Evolutionary conservation across 2,113 vertebrate species (phyloP).

Genomic region (Chinchilla lanigera): DNA sequence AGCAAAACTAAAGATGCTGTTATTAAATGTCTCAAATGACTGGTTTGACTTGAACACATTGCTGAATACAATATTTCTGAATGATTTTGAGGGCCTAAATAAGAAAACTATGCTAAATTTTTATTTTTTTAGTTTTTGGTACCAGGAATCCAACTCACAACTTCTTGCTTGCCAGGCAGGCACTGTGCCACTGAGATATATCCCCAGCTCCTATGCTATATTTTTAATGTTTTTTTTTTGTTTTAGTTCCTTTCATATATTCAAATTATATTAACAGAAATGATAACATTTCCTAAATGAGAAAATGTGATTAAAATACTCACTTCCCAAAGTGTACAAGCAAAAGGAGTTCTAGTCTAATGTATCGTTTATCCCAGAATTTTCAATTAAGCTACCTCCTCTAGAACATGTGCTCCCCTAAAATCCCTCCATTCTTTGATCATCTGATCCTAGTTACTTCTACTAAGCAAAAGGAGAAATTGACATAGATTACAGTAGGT

Average conservation of each 20-base stretch:
- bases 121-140: not conserved
- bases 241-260: not conserved
- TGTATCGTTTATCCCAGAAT: not conserved
- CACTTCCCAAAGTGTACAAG: not conserved
- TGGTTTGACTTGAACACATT: not conserved
- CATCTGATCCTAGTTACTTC: not conserved
- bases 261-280: not conserved
- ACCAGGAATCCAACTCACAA: too few relatives aligned
- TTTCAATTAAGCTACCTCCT: not conserved
- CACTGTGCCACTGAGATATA: too few relatives aligned
- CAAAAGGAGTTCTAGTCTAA: not conserved
- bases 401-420: not conserved
- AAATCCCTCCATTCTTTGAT: not conserved
- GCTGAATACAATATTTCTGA: not conserved
- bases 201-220: too few relatives aligned
- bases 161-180: too few relatives aligned
- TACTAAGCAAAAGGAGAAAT: not conserved
- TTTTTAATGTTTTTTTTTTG: not conserved
- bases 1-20: not conserved
- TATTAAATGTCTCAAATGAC: not conserved
- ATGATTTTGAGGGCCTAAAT: not conserved
- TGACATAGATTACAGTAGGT: not conserved
- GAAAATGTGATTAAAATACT: not conserved
- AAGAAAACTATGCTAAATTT: not conserved
- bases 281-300: not conserved